phyloP scores from a whole-genome alignment of 2,113 vertebrate genomes.

The Poeciliopsis turrubarensis region DNA sequence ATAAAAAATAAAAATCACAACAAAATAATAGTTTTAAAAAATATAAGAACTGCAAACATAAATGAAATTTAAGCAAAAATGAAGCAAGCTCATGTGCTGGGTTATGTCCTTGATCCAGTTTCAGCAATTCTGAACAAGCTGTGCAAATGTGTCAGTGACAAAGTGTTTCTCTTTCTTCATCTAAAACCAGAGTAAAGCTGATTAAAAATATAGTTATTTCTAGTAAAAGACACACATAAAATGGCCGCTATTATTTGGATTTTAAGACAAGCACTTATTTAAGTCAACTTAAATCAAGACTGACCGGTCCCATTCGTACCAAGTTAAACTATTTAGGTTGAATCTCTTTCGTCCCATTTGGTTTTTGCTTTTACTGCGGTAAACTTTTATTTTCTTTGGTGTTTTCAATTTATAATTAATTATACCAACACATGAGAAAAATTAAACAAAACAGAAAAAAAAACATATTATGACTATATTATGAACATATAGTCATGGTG shows the following conservation, averaged over 20 bases:
- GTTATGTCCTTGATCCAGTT: constrained; percentile 3
- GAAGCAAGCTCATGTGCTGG: constrained; percentile 23
- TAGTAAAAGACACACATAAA: background rate
- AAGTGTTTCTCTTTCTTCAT: background rate
- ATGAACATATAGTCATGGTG: too few species aligned
- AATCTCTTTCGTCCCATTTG: too few species aligned
- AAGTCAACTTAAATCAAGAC: too few species aligned
- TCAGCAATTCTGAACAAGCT: constrained; percentile 1
- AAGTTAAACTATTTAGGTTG: too few species aligned
- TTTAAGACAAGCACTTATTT: too few species aligned
- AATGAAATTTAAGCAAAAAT: constrained; percentile 20
- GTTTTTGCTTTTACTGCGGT: too few species aligned
- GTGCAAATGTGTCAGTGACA: background rate
- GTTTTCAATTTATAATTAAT: too few species aligned
- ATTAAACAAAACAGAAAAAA: too few species aligned
- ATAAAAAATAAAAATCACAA: constrained; percentile 16
- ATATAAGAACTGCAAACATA: constrained; percentile 6
- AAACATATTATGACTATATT: too few species aligned
- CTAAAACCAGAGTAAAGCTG: background rate
- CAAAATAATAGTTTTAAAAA: background rate
- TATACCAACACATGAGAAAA: too few species aligned
- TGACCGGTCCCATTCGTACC: too few species aligned
- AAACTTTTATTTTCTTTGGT: too few species aligned
- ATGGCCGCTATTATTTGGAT: background rate
- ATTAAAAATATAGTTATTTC: background rate